phyloP scores from a whole-genome alignment of 2,888 invertebrate genomes.

The Drosophila infuscata region DNA sequence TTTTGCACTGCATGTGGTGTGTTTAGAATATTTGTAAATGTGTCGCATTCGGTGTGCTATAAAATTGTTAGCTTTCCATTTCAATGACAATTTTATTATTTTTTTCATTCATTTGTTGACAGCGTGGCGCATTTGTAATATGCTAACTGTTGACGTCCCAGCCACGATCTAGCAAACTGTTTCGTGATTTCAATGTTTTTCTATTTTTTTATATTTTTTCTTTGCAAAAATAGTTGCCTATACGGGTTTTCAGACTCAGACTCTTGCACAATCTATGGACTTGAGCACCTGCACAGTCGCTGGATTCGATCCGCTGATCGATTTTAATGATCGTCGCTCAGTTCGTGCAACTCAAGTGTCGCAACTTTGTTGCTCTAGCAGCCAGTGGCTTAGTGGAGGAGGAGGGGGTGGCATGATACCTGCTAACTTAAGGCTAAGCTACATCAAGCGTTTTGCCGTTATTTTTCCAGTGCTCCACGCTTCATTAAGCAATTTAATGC shows the following conservation, averaged over 20 bases:
- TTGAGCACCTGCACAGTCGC: constrained; percentile 60
- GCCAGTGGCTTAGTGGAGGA: not conserved
- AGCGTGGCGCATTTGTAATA: constrained; percentile 56
- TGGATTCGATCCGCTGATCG: constrained; percentile 43
- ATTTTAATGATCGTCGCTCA: constrained; percentile 43
- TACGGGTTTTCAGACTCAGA: constrained; percentile 17
- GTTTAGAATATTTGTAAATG: constrained; percentile 43
- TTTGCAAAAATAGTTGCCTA: constrained; percentile 23
- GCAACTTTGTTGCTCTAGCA: constrained; percentile 25
- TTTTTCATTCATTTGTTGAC: constrained; percentile 36
- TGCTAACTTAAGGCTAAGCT: constrained; percentile 1
- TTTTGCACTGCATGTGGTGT: not conserved
- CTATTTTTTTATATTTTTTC: constrained; percentile 5
- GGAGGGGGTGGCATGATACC: not conserved
- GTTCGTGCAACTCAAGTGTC: constrained; percentile 47
- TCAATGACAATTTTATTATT: constrained; percentile 52
- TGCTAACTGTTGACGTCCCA: constrained; percentile 40
- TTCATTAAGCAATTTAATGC: constrained; percentile 71
- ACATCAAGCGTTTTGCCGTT: constrained; percentile 61
- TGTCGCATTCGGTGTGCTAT: constrained; percentile 58
- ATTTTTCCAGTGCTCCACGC: constrained; percentile 69
- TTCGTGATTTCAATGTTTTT: constrained; percentile 4
- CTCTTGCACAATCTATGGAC: constrained; percentile 58
- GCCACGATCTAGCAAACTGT: constrained; percentile 52
- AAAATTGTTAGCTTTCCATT: constrained; percentile 66